Base-by-base conservation (phyloP, 2,797 vertebrate species). In the Steatocranus sp. region DNA sequence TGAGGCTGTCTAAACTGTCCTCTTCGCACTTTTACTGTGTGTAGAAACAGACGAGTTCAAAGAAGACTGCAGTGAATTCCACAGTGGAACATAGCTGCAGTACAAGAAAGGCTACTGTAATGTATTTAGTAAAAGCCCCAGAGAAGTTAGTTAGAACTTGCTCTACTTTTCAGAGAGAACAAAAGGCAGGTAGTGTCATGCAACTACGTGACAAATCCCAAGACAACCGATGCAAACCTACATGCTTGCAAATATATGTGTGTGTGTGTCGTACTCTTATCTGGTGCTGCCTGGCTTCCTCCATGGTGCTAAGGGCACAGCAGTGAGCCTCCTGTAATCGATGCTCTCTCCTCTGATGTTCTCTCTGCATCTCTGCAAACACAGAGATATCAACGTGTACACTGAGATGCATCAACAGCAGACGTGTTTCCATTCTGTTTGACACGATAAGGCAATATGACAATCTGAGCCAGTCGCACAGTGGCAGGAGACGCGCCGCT, bases 271-370 rank as follows among this genome's bases (percentile, higher is more conserved):
- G 8, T 96, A 97, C 98, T 96, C 97, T 97, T 84, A 98, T 97
- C 83, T 99, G 97, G 75, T 98, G 97, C 81, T 97, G 97, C 51
- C 98, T 96, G 80, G 97, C 97, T 86, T 98, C 98, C 92, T 99
- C 98, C 97, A 99, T 96, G 80, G 97, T 97, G 90, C 98, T 97
- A 88, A 98, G 96, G 34, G 97, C 97, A n/a, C 97, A 97, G 88
- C 97, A 97, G 88, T 99, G 98, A 10, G 98, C 98, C 93, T 99
- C 98, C 95, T 99, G 97, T 73, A 99, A 90, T 9, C 97, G 97
- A 43, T 97, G 96, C 85, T 99, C 97, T 83, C 97, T 96, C 91
- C 97, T 97, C 82, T 99, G 97, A 92, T 99, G 98, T 76, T 99
- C 98, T 77, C 97, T 92, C 87, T 98, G 97, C 89, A 99, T 85